Conservation (phyloP, 2,888 invertebrate genomes). For the Aleiodes leptofemur region DNA sequence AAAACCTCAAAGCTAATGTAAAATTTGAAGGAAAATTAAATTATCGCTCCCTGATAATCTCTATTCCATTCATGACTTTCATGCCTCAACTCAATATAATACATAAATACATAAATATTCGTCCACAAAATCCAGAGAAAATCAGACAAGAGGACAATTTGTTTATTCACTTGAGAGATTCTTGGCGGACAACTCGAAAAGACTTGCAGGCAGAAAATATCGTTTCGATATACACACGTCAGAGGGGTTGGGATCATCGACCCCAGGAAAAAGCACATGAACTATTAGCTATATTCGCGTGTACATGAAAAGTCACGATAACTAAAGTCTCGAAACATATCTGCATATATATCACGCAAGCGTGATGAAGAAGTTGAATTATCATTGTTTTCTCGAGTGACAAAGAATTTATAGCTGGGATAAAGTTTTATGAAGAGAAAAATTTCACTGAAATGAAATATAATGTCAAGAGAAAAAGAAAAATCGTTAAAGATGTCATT, state of each 20-base stretch:
- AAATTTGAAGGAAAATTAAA: too few relatives aligned
- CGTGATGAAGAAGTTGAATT: conserved; percentile 16
- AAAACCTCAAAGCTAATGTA: too few relatives aligned
- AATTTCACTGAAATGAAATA: too few relatives aligned
- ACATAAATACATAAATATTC: too few relatives aligned
- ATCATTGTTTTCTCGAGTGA: not conserved
- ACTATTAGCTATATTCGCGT: conserved; percentile 27
- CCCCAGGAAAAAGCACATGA: conserved; percentile 7
- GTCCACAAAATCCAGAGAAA: too few relatives aligned
- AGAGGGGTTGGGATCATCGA: conserved; percentile 22
- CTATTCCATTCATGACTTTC: too few relatives aligned
- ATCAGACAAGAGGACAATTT: not conserved
- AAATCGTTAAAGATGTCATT: too few relatives aligned
- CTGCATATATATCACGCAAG: conserved; percentile 18
- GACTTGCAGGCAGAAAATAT: conserved; percentile 13
- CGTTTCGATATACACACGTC: conserved; percentile 20
- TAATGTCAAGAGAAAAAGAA: too few relatives aligned
- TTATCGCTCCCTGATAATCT: too few relatives aligned
- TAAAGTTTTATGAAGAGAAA: too few relatives aligned
- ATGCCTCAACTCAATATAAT: too few relatives aligned
- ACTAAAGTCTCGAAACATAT: conserved; percentile 7
- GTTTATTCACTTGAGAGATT: not conserved
- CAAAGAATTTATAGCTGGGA: not conserved
- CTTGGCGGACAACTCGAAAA: not conserved
- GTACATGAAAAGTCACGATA: conserved; percentile 32